Conservation (phyloP, 2,888 invertebrate genomes). For the Nemurella pictetii region DNA sequence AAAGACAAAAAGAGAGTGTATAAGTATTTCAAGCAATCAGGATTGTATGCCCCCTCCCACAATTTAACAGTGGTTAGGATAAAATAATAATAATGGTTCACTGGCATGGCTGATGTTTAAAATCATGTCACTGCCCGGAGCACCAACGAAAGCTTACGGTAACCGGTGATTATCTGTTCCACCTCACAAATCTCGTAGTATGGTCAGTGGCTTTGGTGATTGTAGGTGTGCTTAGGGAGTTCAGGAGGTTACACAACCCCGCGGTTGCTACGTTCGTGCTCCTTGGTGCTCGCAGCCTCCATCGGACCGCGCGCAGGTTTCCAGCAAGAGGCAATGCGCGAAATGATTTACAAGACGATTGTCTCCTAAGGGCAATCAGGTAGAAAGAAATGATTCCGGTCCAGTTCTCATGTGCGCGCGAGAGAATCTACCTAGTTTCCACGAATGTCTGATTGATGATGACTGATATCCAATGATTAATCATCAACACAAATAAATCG, state of each 20-base stretch:
- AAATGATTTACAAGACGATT: slow-evolving; percentile 18
- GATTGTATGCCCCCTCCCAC: slow-evolving; percentile 9
- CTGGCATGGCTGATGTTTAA: slow-evolving; percentile 12
- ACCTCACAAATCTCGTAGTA: slow-evolving; percentile 20
- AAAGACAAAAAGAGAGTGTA: slow-evolving; percentile 13
- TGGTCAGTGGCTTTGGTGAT: slow-evolving; percentile 12
- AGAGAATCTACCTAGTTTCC: slow-evolving; percentile 22
- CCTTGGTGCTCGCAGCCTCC: background rate
- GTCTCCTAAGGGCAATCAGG: slow-evolving; percentile 25
- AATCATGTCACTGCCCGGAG: slow-evolving; percentile 22
- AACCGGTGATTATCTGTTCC: slow-evolving; percentile 21
- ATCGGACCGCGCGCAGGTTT: background rate
- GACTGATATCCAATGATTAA: slow-evolving; percentile 25
- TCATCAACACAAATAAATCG: slow-evolving; percentile 19
- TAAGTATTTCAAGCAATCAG: background rate
- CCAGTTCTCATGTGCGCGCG: slow-evolving; percentile 14
- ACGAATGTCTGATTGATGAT: slow-evolving; percentile 30
- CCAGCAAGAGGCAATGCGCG: background rate
- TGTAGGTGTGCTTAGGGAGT: background rate
- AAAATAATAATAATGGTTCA: slow-evolving; percentile 25
- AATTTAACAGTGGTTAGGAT: slow-evolving; percentile 27
- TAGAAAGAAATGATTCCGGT: slow-evolving; percentile 26
- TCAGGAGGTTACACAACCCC: slow-evolving; percentile 2
- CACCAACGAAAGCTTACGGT: slow-evolving; percentile 15
- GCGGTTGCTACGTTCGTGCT: background rate